Percentiles rank a stretch among this genome's conserved stretches.
Evolutionary conservation across 2,888 invertebrate genomes (phyloP).

Genomic region (Harpagoxenus sublaevis): DNA sequence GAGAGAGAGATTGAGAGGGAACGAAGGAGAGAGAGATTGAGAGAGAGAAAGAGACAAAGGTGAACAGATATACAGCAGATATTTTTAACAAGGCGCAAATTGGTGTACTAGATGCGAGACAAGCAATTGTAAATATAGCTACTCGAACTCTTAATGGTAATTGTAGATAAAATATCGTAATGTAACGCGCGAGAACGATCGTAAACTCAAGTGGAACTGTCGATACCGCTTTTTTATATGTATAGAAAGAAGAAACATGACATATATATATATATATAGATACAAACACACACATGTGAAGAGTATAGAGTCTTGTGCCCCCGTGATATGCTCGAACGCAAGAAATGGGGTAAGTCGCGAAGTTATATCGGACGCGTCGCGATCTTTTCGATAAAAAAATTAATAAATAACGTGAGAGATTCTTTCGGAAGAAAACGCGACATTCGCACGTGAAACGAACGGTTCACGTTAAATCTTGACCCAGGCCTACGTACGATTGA

Average conservation of each 20-base stretch:
- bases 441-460: slow-evolving; percentile 2
- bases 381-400: neutral
- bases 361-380: slow-evolving; percentile 46
- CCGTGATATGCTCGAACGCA: slow-evolving; percentile 26
- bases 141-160: slow-evolving; percentile 78
- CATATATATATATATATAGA: neutral
- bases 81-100: slow-evolving; percentile 80
- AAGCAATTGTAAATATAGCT: slow-evolving; percentile 82
- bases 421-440: neutral
- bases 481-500: slow-evolving; percentile 49
- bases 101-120: slow-evolving; percentile 68
- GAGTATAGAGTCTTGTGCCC: slow-evolving; percentile 2
- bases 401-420: neutral
- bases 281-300: neutral
- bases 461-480: slow-evolving; percentile 37
- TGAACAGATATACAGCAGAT: slow-evolving; percentile 73
- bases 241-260: slow-evolving; percentile 65
- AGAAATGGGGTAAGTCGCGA: slow-evolving; percentile 1
- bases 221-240: slow-evolving; percentile 83
- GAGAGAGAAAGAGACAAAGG: slow-evolving; percentile 57
- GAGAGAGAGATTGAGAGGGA: slow-evolving; percentile 1
- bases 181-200: slow-evolving; percentile 45
- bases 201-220: slow-evolving; percentile 81
- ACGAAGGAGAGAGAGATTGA: neutral
- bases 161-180: slow-evolving; percentile 80